phyloP scores from a whole-genome alignment of 2,113 vertebrate genomes.

The Tamias sibiricus region DNA sequence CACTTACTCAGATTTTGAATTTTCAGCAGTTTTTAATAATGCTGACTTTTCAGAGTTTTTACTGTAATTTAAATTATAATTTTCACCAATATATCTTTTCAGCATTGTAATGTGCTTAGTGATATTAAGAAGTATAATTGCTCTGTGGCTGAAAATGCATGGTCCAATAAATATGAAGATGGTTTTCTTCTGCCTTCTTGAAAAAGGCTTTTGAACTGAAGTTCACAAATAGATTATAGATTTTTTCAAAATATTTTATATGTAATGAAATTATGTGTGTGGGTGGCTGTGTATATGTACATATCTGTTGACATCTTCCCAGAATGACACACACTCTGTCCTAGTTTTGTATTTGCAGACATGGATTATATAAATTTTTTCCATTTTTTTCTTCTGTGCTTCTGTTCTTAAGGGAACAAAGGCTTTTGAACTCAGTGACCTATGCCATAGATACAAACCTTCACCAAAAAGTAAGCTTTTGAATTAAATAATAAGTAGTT shows the following conservation, averaged over 20 bases:
- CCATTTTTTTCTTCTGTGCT: neutral
- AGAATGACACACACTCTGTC: neutral
- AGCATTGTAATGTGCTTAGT: conserved; percentile 53
- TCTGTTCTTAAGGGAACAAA: neutral
- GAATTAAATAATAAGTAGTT: neutral
- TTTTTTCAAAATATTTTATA: neutral
- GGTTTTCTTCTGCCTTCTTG: neutral
- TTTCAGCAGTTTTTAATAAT: conserved; percentile 73
- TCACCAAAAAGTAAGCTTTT: neutral
- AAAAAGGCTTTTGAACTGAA: conserved; percentile 35
- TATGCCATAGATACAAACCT: neutral
- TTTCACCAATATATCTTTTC: conserved; percentile 60
- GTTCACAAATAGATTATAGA: neutral
- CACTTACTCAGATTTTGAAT: conserved; percentile 52
- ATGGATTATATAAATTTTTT: neutral
- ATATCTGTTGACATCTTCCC: neutral
- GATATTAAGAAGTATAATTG: conserved; percentile 71
- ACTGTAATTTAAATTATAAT: conserved; percentile 66
- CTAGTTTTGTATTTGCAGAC: neutral
- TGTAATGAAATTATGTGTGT: neutral
- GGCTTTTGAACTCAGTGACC: neutral
- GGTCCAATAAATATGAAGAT: conserved; percentile 29
- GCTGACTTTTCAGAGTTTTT: conserved; percentile 57
- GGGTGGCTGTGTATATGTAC: neutral
- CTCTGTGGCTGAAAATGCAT: conserved; percentile 57